These are phyloP conservation scores for Fragum fragum DNA, from an alignment of 2,888 invertebrate genomes.

Conservation along the genomic window DNA sequence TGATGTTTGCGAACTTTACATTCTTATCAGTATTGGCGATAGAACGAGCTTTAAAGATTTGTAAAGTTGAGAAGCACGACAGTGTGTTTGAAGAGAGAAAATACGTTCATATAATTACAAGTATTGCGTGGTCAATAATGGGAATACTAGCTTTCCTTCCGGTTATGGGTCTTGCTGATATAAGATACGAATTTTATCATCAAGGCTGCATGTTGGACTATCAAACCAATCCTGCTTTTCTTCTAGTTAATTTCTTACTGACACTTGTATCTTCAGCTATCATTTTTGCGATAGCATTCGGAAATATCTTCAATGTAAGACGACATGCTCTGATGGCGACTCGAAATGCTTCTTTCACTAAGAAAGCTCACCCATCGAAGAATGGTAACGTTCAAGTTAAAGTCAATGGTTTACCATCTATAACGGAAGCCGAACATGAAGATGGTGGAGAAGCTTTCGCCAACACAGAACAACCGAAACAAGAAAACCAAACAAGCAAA, in stretches of 20 bases:
- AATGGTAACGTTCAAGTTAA: neutral
- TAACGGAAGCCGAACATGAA: constrained; percentile 4
- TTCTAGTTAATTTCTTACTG: constrained; percentile 56
- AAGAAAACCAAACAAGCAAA: neutral
- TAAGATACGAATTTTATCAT: constrained; percentile 66
- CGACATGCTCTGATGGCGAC: constrained; percentile 35
- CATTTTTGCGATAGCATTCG: constrained; percentile 41
- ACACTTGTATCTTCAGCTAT: constrained; percentile 58
- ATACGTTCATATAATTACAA: constrained; percentile 36
- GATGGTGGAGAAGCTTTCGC: neutral
- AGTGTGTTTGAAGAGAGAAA: constrained; percentile 52
- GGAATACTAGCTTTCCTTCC: constrained; percentile 48
- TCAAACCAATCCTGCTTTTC: constrained; percentile 39
- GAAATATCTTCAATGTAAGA: constrained; percentile 55
- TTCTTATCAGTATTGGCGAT: constrained; percentile 57
- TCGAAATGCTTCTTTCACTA: constrained; percentile 16
- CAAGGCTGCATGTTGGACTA: constrained; percentile 65
- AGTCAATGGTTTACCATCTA: neutral
- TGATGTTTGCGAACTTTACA: constrained; percentile 54
- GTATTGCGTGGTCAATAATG: constrained; percentile 46
- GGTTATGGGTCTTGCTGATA: constrained; percentile 33
- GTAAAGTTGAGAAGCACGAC: constrained; percentile 45
- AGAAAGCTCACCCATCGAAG: neutral
- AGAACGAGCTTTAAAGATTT: constrained; percentile 61
- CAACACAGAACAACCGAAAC: neutral